These are phyloP conservation scores for Cynodonichthys magdalenae DNA, from an alignment of 2,797 vertebrate genomes.

Conservation along the genomic window DNA sequence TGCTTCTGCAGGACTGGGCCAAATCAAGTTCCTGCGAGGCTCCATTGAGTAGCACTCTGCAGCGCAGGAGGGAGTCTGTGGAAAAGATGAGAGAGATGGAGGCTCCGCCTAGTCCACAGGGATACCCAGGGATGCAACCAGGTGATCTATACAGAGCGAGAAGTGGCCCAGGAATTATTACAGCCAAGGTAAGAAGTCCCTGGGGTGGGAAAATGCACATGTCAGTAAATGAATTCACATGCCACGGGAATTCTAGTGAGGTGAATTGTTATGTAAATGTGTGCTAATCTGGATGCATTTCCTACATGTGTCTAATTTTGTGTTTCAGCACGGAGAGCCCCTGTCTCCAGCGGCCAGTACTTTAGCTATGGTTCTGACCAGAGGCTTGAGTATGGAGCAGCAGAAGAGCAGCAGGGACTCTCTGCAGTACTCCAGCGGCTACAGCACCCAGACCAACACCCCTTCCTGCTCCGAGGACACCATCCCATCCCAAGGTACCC, in stretches of 20 bases:
- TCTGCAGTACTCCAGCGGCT: slow-evolving; percentile 95
- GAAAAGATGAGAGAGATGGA: slow-evolving; percentile 89
- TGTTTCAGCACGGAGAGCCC: slow-evolving; percentile 88
- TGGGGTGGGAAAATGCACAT: slow-evolving; percentile 20
- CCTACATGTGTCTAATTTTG: slow-evolving; percentile 16
- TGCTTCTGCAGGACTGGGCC: slow-evolving; percentile 89
- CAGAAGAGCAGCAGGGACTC: slow-evolving; percentile 99
- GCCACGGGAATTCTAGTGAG: background rate
- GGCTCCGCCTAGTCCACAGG: slow-evolving; percentile 73
- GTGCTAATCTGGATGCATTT: slow-evolving; percentile 45
- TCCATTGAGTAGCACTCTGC: slow-evolving; percentile 79
- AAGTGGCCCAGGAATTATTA: slow-evolving; percentile 83
- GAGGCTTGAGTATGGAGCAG: slow-evolving; percentile 94
- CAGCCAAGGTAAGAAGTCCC: slow-evolving; percentile 84
- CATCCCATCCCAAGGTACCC: slow-evolving; percentile 94
- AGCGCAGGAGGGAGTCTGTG: slow-evolving; percentile 87
- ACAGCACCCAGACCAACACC: slow-evolving; percentile 97
- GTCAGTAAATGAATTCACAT: slow-evolving; percentile 11
- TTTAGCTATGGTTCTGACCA: slow-evolving; percentile 95
- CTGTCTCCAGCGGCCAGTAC: slow-evolving; percentile 91
- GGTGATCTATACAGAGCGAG: slow-evolving; percentile 85
- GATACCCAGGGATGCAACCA: slow-evolving; percentile 71
- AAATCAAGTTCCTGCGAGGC: slow-evolving; percentile 89
- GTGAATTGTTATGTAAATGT: slow-evolving; percentile 32
- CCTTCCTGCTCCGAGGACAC: slow-evolving; percentile 98